Evolutionary conservation across 2,113 vertebrate genomes (phyloP), one percentile per base, ranked within the genome.

Genomic region (Cephalopterus ornatus): DNA sequence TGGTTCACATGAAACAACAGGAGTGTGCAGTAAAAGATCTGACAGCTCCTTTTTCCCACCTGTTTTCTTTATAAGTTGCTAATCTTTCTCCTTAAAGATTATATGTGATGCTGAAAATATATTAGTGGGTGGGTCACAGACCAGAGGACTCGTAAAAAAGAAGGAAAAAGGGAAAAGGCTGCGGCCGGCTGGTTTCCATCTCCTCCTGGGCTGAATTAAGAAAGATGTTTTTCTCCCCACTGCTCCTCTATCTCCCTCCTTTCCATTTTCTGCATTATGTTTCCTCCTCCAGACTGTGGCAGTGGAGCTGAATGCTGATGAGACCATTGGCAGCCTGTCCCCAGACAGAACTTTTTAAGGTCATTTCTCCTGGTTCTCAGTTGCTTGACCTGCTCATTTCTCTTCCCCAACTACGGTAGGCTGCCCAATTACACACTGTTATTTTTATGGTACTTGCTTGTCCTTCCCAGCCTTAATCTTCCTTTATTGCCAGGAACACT

Each of bases 261-360:
- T 94, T 81, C 93, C 89, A 77, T 89, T 95, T 92, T 84, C 85
- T 86, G 91, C 91, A 50, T 95, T 87, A 88, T 53, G 86, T 97
- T 97, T 96, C 93, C 85, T 96, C 78, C 88, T 95, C 88, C 96
- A 96, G 95, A 95, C 93, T 81, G 68, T 77, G 92, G 84, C 9
- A 2, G 42, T 88, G 88, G 95, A 95, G 92, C 94, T 96, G 95
- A 95, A 97, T 97, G 95, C 96, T 97, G 97, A 97, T 97, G 93
- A 97, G 96, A 88, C 61, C 35, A 24, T 88, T 1, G 19, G 67
- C 83, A 91, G 82, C 44, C 75, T 88, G 90, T 88, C 96, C 95
- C 83, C 80, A 92, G 90, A 95, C 92, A 95, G 86, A 96, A 86
- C 91, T 92, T 93, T 71, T 88, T 96, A 92, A 97, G 95, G 93